Percentiles rank a stretch among this genome's conserved stretches.
Evolutionary conservation across 2,113 vertebrate genomes (phyloP).

Genomic region (Toxotes jaculatrix): DNA sequence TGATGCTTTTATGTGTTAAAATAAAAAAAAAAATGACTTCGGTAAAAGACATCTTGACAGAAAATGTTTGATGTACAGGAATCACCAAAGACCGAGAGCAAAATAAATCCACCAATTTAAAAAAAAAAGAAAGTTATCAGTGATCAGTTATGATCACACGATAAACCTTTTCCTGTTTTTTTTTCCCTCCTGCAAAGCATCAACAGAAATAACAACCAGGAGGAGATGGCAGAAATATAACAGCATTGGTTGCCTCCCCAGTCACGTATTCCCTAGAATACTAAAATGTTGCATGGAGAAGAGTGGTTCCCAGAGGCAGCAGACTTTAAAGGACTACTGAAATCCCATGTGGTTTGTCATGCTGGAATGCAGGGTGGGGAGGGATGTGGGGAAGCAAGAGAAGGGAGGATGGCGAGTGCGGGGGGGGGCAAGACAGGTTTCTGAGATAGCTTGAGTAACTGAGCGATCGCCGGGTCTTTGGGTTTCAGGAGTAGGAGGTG

Average conservation of each 20-base stretch:
- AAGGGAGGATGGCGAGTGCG: conserved; percentile 34
- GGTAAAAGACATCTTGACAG: conserved; percentile 78
- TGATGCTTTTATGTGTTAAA: conserved; percentile 93
- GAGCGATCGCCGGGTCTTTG: conserved; percentile 76
- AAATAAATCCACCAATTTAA: conserved; percentile 40
- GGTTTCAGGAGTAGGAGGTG: conserved; percentile 51
- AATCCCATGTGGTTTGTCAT: conserved; percentile 86
- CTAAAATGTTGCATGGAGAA: conserved; percentile 83
- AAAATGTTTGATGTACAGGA: conserved; percentile 74
- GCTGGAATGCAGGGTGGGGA: conserved; percentile 76
- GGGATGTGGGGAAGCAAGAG: conserved; percentile 21
- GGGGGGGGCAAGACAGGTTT: conserved; percentile 69
- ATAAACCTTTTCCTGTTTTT: conserved; percentile 26
- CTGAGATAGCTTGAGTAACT: conserved; percentile 78
- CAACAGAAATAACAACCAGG: conserved; percentile 69
- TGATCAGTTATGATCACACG: conserved; percentile 73
- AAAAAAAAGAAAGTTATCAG: not conserved
- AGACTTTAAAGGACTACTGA: conserved; percentile 84
- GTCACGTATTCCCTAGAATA: conserved; percentile 83
- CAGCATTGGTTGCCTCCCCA: conserved; percentile 78
- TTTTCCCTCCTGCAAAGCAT: conserved; percentile 45
- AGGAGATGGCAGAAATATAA: conserved; percentile 67
- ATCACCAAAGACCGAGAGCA: conserved; percentile 58
- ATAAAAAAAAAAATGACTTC: conserved; percentile 85
- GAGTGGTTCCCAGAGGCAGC: conserved; percentile 83